Evolutionary conservation across 2,797 vertebrate species (phyloP), one percentile per base, ranked within the genome.

Genomic region (Naso thynnoides): DNA sequence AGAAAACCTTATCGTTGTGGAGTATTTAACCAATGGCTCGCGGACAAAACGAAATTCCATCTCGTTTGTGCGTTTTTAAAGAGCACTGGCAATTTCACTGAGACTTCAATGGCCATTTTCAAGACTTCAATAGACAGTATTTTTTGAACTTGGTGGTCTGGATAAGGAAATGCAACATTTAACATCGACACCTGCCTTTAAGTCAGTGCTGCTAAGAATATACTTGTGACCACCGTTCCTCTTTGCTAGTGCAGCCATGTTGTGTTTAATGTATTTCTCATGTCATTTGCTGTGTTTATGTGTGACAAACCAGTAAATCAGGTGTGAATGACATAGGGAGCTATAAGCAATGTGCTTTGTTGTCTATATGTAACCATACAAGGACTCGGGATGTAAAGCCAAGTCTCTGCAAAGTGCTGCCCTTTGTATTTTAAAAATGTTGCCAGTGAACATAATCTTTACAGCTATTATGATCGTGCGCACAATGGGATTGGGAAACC

Each of bases 21-120:
- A n/a, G 29, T 63, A 31, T 80, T 74, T 72, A 81, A 74, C 64
- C 62, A 60, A 2, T 33, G 52, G 23, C 61, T 18, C 36, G 26
- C 31, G 38, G 21, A 73, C 48, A 59, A 47, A 75, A 55, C 48
- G 27, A 36, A 63, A 60, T 59, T 38, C 29, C 23, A 31, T 61
- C 33, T 45, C 3, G 6, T 52, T 68, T 36, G 1, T 27, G 8
- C 9, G 10, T 2, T 19, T 71, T 6, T 33, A 18, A n/a, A 24
- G 21, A 41, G 7, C 5, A 10, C 8, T 8, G 33, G 8, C 33
- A 36, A 36, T 61, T 76, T 60, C 58, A 48, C 23, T 19, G 50
- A 59, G 2, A 42, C 33, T 2, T 68, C 8, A 52, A 3, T 19
- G 13, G 45, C 38, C 16, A 53, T 23, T 44, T 52, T 27, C 11